Evolutionary conservation across 1,140 invertebrate species (phyloP), one percentile per base, ranked within the genome.

Genomic region (Aradophagus sp.): DNA sequence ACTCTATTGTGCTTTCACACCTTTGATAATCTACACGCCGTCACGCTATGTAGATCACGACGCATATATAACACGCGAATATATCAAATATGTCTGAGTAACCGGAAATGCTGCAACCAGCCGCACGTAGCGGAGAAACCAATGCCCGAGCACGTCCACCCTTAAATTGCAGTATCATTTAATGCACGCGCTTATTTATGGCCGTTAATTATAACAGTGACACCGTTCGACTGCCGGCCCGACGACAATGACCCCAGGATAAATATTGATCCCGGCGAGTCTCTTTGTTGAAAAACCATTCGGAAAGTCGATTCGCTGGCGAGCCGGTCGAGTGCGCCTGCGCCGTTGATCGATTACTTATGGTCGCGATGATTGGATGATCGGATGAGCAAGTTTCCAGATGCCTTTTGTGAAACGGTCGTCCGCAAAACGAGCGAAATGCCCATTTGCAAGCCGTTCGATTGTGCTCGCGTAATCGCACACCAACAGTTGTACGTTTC

Each of bases 11-110:
- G 75, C 75, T 63, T 70, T 78, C 67, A 61, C 80, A 75, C 74
- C 80, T 80, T 80, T 62, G 75, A 74, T 80, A 82, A 83, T 82
- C 78, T 80, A 82, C 81, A 77, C 52, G 50, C 50, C 73, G 74
- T 81, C 77, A 70, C 61, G 56, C 62, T 50, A 70, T 47, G 45
- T 61, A 55, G 55, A 69, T 72, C 53, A 66, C 65, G 76, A 80
- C 80, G 77, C 77, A 81, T 80, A 79, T 74, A 77, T 75, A 75
- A 76, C 76, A 44, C 52, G 45, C 56, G 50, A 73, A 71, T 83
- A 84, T 81, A 82, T 82, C 80, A 84, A 80, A 80, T 73, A 75
- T 75, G 74, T 73, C 73, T 71, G 75, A 75, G 72, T 52, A 74
- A 80, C 73, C 77, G 81, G 79, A 82, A 83, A 77, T 67, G 63